phyloP scores from a whole-genome alignment of 30 jellyfish, hydroid and myxozoan genomes.

The Haliclystus octoradiatus region DNA sequence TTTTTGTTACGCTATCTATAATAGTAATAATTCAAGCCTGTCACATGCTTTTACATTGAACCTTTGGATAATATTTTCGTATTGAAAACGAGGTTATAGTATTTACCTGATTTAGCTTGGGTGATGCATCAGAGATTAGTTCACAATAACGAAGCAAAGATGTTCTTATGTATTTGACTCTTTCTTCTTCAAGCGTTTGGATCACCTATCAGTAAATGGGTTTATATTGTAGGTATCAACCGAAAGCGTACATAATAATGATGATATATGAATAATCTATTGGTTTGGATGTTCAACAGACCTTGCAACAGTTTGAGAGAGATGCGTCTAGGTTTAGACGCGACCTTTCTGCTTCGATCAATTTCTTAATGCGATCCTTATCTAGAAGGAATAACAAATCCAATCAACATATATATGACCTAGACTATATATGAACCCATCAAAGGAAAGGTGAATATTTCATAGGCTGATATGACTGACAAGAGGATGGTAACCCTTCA shows the following conservation, averaged over 20 bases:
- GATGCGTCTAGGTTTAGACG: constrained; percentile 58
- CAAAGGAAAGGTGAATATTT: too few species aligned
- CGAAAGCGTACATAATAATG: not conserved
- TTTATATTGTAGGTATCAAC: not conserved
- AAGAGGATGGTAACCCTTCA: too few species aligned
- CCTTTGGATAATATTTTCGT: too few species aligned
- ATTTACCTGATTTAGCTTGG: constrained; percentile 53
- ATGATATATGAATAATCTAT: not conserved
- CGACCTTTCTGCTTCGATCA: constrained; percentile 72
- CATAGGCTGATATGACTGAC: too few species aligned
- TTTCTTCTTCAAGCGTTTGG: constrained; percentile 76
- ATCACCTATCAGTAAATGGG: constrained; percentile 16
- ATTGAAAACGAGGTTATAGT: too few species aligned
- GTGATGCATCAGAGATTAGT: constrained; percentile 36
- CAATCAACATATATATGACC: too few species aligned
- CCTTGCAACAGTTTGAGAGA: not conserved
- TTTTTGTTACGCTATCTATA: too few species aligned
- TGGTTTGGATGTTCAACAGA: too few species aligned
- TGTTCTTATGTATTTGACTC: constrained; percentile 39
- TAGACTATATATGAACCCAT: too few species aligned
- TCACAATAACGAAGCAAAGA: constrained; percentile 36
- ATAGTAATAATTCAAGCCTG: too few species aligned
- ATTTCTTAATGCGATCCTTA: constrained; percentile 57
- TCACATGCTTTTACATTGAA: too few species aligned
- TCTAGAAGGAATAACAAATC: too few species aligned